Conservation (phyloP, 2,888 invertebrate genomes). For the Tyria jacobaeae region DNA sequence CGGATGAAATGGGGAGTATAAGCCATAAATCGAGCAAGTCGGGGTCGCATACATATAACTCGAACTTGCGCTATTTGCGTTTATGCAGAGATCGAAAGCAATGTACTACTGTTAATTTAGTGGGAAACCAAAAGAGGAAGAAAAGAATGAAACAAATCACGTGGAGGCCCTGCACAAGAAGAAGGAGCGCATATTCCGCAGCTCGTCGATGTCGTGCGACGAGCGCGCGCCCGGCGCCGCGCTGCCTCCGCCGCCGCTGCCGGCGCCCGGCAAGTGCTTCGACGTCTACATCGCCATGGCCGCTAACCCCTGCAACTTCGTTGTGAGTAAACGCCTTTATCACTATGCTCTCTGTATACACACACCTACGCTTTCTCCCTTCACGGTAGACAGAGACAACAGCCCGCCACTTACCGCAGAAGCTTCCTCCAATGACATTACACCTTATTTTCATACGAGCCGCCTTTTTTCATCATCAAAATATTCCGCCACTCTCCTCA, state of each 20-base stretch:
- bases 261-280: constrained; percentile 86
- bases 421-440: too few species aligned
- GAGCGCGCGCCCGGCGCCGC: constrained; percentile 54
- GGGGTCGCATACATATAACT: too few species aligned
- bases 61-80: too few species aligned
- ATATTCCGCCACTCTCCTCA: too few species aligned
- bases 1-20: too few species aligned
- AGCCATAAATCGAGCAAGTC: too few species aligned
- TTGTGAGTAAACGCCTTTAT: constrained; percentile 70
- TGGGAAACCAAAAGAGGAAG: constrained; percentile 66
- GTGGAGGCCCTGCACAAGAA: constrained; percentile 77
- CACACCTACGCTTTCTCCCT: too few species aligned
- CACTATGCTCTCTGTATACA: background rate
- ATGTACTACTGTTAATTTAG: constrained; percentile 43
- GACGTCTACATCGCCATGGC: constrained; percentile 91
- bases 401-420: too few species aligned
- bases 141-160: constrained; percentile 62
- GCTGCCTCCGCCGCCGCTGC: constrained; percentile 74
- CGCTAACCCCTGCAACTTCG: constrained; percentile 92
- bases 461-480: too few species aligned
- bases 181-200: constrained; percentile 81
- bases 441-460: too few species aligned
- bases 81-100: background rate
- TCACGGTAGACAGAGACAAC: too few species aligned
- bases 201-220: constrained; percentile 46